phyloP scores from a whole-genome alignment of 2,113 vertebrate species.

The Chloropsis cyanopogon region DNA sequence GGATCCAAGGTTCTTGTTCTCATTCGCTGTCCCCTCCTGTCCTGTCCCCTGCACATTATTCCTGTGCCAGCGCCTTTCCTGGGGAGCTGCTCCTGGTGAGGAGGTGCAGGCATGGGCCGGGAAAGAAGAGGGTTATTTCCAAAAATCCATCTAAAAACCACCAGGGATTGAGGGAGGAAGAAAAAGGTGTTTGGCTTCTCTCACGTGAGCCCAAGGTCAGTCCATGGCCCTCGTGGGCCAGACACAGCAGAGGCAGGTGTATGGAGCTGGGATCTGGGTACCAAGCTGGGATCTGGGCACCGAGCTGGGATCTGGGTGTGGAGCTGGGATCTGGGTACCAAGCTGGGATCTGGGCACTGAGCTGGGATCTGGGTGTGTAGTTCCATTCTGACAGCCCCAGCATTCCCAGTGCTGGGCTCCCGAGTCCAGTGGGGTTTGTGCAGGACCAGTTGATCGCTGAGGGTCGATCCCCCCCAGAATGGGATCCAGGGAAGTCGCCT shows the following conservation, averaged over 20 bases:
- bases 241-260: background rate
- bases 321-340: no score
- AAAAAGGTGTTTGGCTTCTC: background rate
- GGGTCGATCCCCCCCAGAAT: background rate
- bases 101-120: rapidly evolving
- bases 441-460: rapidly evolving
- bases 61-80: background rate
- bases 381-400: background rate
- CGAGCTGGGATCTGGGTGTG: no score
- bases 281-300: no score
- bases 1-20: background rate
- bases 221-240: background rate
- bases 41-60: background rate
- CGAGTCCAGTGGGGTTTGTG: background rate
- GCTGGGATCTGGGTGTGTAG: no score
- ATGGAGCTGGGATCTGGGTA: no score
- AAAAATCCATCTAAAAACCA: background rate
- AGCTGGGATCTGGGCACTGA: no score
- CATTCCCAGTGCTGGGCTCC: background rate
- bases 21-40: background rate
- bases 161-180: background rate
- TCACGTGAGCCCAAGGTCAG: background rate
- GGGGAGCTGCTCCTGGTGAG: background rate
- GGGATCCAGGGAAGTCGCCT: background rate
- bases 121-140: background rate